These are phyloP conservation scores for Chrysodeixis includens DNA, from an alignment of 2,888 invertebrate genomes.

Conservation along the genomic window DNA sequence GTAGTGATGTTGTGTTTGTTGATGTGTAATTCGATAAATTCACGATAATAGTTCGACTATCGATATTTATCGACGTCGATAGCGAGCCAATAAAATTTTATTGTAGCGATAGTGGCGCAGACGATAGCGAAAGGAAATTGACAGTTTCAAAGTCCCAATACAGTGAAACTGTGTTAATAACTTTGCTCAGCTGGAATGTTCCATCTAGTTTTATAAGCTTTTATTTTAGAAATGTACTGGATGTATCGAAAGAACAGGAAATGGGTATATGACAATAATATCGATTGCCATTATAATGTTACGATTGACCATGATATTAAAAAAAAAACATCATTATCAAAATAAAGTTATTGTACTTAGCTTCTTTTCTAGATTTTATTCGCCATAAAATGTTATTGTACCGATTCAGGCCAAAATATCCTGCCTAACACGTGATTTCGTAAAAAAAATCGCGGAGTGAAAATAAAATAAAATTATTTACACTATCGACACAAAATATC, in stretches of 20 bases:
- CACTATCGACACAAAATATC: constrained; percentile 37
- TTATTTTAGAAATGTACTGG: constrained; percentile 24
- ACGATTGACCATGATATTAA: too few relatives aligned
- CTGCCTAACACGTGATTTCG: too few relatives aligned
- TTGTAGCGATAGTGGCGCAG: constrained; percentile 48
- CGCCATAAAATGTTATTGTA: too few relatives aligned
- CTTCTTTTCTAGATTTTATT: too few relatives aligned
- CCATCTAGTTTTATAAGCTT: constrained; percentile 35
- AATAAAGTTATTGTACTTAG: too few relatives aligned
- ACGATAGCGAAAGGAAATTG: constrained; percentile 54
- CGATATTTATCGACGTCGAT: constrained; percentile 51
- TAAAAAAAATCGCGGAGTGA: too few relatives aligned
- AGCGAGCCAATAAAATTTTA: constrained; percentile 56
- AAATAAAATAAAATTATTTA: too few relatives aligned
- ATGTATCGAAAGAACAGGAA: background rate
- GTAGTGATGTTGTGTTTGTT: constrained; percentile 51
- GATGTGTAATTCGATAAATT: constrained; percentile 58
- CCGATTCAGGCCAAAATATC: background rate
- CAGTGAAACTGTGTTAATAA: constrained; percentile 47
- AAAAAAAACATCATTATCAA: too few relatives aligned
- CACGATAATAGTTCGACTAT: constrained; percentile 49
- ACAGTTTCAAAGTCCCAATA: constrained; percentile 50
- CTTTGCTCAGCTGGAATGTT: constrained; percentile 27
- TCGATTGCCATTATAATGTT: too few relatives aligned
- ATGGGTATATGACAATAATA: too few relatives aligned